Evolutionary conservation across 2,797 vertebrate species (phyloP), one percentile per base, ranked within the genome.

Genomic region (Sebastes nivosus): DNA sequence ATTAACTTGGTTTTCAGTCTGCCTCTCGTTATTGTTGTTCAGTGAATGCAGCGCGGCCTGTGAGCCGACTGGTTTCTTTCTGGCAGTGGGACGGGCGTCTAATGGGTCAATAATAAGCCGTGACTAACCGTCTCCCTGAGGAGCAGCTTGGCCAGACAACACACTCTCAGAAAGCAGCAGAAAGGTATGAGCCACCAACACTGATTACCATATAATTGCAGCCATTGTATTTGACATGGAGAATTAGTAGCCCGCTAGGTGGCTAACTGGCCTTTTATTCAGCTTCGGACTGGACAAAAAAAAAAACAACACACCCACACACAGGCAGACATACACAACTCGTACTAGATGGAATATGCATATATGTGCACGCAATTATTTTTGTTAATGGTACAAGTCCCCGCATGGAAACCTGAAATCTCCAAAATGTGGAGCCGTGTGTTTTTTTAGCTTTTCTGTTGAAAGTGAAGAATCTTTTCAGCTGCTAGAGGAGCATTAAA

Each of bases 171-270:
- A 93, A 91, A 93, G 93, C 93, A 91, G 89, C 91, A 96, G 93
- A 93, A 92, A 89, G 85, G 92, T 93, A 95, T 94, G 95, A 96
- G 95, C 96, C 93, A 94, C 95, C 95, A 96, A 96, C 83, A 32
- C 95, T 96, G 96, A 98, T 97, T 96, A 97, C 96, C 97, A 97
- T 97, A 97, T 97, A 98, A 98, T 97, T 97, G 96, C 90, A 86
- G 90, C 94, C 92, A 96, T 97, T 97, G 96, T 97, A 96, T 96
- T 95, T 95, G 95, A 93, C 94, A 95, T 94, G 93, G 94, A 93
- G 94, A 89, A 92, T 95, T 95, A 96, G 96, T 85, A 92, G 92
- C 94, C 93, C 90, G 94, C 94, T 95, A 95, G 94, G 96, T 94
- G 94, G 94, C 93, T 93, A 95, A 92, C 94, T 95, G 93, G 94